These are phyloP conservation scores for Argyrosomus regius DNA, from an alignment of 2,797 vertebrate species.

Conservation along the genomic window DNA sequence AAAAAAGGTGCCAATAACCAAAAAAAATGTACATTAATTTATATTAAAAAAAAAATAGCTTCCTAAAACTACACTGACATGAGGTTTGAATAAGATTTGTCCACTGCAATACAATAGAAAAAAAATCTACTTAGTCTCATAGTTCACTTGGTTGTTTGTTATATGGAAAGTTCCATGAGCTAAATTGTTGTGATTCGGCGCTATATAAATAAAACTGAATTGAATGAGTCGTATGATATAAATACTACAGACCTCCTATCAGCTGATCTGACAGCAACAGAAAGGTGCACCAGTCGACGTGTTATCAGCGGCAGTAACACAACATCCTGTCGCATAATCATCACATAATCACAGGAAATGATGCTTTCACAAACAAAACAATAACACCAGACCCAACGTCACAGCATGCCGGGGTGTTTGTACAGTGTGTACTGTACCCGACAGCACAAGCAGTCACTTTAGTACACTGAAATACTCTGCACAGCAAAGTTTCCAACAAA, in stretches of 20 bases:
- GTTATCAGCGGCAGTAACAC: conserved; percentile 27
- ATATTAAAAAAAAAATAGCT: no score
- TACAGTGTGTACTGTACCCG: not conserved
- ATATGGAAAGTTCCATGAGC: no score
- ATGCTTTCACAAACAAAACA: conserved; percentile 25
- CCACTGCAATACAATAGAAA: no score
- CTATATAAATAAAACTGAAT: no score
- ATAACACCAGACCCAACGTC: not conserved
- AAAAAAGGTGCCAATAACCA: not conserved
- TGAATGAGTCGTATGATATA: no score
- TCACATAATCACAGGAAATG: conserved; percentile 52
- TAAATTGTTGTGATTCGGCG: no score
- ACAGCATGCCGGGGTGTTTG: not conserved
- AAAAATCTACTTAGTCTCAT: not conserved
- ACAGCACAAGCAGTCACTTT: not conserved
- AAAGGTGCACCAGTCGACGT: not conserved
- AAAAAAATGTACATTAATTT: not conserved
- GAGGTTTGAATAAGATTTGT: no score
- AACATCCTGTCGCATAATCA: conserved; percentile 54
- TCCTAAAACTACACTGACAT: no score
- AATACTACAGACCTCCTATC: not conserved
- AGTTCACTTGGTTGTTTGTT: not conserved
- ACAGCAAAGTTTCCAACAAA: not conserved
- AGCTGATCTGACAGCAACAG: conserved; percentile 12
- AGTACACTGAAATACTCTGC: not conserved